Evolutionary conservation across 2,113 vertebrate genomes (phyloP).

Genomic region (Romanogobio albipinnatus): DNA sequence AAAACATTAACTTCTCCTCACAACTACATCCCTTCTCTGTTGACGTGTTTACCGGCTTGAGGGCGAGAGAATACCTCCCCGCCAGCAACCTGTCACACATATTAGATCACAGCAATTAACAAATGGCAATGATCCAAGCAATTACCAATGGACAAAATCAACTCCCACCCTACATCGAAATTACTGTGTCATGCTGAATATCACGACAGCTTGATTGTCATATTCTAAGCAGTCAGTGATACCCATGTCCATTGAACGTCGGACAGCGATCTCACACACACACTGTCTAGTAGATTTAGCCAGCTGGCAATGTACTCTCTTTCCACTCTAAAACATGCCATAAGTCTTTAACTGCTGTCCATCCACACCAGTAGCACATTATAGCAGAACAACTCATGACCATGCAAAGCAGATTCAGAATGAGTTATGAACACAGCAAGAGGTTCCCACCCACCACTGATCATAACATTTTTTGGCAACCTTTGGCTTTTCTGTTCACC

Average conservation of each 20-base stretch:
- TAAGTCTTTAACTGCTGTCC: conserved; percentile 31
- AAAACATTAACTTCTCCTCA: neutral
- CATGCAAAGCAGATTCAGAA: conserved; percentile 11
- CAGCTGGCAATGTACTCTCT: neutral
- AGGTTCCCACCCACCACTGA: conserved; percentile 45
- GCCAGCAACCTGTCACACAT: neutral
- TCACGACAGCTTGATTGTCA: conserved; percentile 34
- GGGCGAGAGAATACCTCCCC: neutral
- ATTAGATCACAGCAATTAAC: neutral
- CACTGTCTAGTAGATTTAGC: neutral
- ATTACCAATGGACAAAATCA: neutral
- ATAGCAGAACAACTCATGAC: conserved; percentile 25
- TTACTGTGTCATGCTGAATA: neutral
- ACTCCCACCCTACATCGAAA: neutral
- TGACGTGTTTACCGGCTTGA: neutral
- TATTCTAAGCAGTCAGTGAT: conserved; percentile 27
- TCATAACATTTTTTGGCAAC: conserved; percentile 43
- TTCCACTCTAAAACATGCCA: conserved; percentile 27
- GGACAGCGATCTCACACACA: neutral
- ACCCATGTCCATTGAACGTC: neutral
- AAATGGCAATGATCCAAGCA: neutral
- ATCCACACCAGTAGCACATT: conserved; percentile 45
- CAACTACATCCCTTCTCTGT: neutral
- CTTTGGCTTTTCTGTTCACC: conserved; percentile 4
- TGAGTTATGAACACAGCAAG: conserved; percentile 39